Evolutionary conservation across 2,113 vertebrate genomes (phyloP).

Genomic region (Progne subis): DNA sequence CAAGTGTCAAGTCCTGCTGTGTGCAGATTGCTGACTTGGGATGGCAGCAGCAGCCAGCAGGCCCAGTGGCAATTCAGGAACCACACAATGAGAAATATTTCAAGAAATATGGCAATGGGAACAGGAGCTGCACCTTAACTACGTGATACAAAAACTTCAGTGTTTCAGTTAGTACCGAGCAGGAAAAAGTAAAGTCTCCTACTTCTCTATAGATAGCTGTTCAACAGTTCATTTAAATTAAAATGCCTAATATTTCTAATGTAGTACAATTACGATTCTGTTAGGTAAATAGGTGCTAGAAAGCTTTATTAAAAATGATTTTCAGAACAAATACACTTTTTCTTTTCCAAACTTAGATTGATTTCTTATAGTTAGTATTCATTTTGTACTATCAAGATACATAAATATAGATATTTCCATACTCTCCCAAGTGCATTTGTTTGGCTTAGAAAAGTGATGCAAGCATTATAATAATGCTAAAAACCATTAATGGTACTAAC

Average conservation of each 20-base stretch:
- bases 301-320: neutral
- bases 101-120: neutral
- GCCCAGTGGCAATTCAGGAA: neutral
- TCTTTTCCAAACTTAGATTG: neutral
- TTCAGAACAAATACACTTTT: neutral
- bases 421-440: neutral
- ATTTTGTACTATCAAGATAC: neutral
- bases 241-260: neutral
- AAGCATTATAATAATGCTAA: neutral
- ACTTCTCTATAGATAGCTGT: neutral
- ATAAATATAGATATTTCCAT: rapidly evolving
- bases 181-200: neutral
- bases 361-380: neutral
- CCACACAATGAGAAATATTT: rapidly evolving
- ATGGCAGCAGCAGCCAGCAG: neutral
- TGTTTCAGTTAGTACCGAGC: neutral
- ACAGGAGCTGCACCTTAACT: neutral
- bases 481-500: neutral
- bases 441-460: neutral
- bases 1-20: neutral
- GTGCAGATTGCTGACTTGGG: neutral
- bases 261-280: neutral
- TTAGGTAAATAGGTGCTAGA: neutral
- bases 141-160: rapidly evolving
- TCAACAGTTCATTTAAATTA: neutral